These are phyloP conservation scores for Geotrypetes seraphini DNA, from an alignment of 2,797 vertebrate genomes.

Conservation along the genomic window DNA sequence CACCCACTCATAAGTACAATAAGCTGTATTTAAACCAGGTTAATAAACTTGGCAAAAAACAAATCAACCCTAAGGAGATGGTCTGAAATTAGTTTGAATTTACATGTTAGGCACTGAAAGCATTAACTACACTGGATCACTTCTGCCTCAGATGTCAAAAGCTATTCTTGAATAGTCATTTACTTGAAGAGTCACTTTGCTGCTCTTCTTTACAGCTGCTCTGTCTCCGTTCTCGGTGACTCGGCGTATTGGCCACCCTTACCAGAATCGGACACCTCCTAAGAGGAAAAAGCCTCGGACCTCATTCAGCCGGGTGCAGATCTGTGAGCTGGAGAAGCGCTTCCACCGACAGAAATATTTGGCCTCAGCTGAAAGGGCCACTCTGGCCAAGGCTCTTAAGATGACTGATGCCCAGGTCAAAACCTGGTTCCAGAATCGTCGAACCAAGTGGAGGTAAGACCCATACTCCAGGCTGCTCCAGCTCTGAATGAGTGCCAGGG, in stretches of 20 bases:
- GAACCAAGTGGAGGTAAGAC: conserved; percentile 92
- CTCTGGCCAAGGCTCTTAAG: conserved; percentile 83
- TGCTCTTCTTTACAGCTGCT: conserved; percentile 55
- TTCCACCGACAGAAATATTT: conserved; percentile 94
- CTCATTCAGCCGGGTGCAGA: conserved; percentile 86
- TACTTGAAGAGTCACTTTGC: too few species aligned
- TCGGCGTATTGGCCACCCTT: conserved; percentile 86
- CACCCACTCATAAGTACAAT: too few species aligned
- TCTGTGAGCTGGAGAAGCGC: conserved; percentile 92
- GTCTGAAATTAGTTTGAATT: too few species aligned
- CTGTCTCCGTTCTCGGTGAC: conserved; percentile 84
- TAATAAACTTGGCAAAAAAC: too few species aligned
- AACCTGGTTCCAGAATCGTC: conserved; percentile 96
- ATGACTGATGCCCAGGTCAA: conserved; percentile 97
- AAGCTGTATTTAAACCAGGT: too few species aligned
- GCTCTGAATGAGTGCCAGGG: neutral
- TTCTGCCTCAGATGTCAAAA: too few species aligned
- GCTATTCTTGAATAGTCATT: too few species aligned
- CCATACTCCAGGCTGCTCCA: neutral
- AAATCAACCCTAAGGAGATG: too few species aligned
- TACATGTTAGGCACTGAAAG: too few species aligned
- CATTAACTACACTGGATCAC: too few species aligned
- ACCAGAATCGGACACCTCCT: conserved; percentile 91
- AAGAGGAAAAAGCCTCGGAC: conserved; percentile 93
- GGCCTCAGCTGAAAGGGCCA: conserved; percentile 81